These are phyloP conservation scores for Trypoxylon attenuatum DNA, from an alignment of 2,888 invertebrate genomes.

Conservation along the genomic window DNA sequence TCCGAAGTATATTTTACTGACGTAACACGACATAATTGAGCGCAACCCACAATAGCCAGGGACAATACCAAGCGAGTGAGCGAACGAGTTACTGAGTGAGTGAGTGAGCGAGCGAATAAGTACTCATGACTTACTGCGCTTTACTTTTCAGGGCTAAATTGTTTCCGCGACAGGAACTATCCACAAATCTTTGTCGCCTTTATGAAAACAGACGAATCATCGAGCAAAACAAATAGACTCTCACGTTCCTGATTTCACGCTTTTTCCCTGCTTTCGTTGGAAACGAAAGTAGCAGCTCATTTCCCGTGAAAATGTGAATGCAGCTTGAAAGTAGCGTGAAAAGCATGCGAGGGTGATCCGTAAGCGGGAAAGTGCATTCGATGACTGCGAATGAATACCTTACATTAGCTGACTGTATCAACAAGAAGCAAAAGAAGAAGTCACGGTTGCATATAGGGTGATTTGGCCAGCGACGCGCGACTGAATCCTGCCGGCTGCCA, in stretches of 20 bases:
- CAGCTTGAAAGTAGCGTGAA: background rate
- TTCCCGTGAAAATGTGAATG: conserved; percentile 13
- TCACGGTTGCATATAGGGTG: too few species aligned
- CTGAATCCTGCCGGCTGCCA: too few species aligned
- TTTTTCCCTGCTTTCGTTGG: conserved; percentile 9
- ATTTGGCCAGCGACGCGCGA: too few species aligned
- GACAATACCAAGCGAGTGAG: too few species aligned
- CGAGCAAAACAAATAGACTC: conserved; percentile 9
- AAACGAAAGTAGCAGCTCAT: conserved; percentile 23
- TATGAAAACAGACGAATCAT: conserved; percentile 17
- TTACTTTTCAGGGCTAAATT: conserved; percentile 21
- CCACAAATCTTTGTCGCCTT: background rate
- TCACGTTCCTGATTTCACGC: conserved; percentile 30
- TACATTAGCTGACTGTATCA: conserved; percentile 26
- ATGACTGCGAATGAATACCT: conserved; percentile 18
- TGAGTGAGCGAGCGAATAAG: too few species aligned
- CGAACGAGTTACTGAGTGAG: too few species aligned
- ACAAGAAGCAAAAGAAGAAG: conserved; percentile 37
- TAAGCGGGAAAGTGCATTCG: conserved; percentile 32
- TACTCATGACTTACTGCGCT: conserved; percentile 9
- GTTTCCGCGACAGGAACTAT: conserved; percentile 2
- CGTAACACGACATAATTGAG: conserved; percentile 33
- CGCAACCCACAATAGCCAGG: conserved; percentile 31
- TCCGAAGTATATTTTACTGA: conserved; percentile 11
- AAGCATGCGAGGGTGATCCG: conserved; percentile 7